Percentiles rank a stretch among this genome's conserved stretches.
Evolutionary conservation across 2,113 vertebrate species (phyloP).

Genomic region (Brachyhypopomus occidentalis): DNA sequence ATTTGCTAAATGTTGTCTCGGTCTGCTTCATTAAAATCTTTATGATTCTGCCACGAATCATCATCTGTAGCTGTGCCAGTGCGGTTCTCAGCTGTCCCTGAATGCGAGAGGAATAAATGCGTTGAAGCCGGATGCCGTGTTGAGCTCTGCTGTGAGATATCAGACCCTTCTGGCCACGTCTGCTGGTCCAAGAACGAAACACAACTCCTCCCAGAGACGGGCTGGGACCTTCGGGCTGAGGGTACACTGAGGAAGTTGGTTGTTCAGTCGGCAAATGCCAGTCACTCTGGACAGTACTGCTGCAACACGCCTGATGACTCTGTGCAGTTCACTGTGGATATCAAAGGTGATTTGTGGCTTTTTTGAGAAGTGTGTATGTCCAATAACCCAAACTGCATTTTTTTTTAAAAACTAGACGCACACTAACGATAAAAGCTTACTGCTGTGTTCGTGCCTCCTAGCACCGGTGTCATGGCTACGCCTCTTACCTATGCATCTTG

Average conservation of each 20-base stretch:
- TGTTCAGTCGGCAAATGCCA: conserved; percentile 69
- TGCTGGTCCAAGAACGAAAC: conserved; percentile 72
- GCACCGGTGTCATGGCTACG: conserved; percentile 41
- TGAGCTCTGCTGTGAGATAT: conserved; percentile 73
- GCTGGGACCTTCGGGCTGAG: conserved; percentile 66
- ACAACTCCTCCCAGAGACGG: conserved; percentile 61
- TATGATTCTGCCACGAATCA: conserved; percentile 68
- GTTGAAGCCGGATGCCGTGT: conserved; percentile 69
- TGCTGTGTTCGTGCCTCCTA: conserved; percentile 44
- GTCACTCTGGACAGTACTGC: conserved; percentile 72
- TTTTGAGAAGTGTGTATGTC: conserved; percentile 50
- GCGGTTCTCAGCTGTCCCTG: conserved; percentile 66
- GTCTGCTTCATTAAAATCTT: conserved; percentile 60
- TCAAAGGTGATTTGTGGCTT: conserved; percentile 73
- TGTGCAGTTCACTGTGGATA: conserved; percentile 72
- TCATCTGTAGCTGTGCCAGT: conserved; percentile 69
- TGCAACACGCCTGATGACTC: conserved; percentile 72
- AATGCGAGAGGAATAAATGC: conserved; percentile 70
- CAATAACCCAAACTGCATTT: conserved; percentile 57
- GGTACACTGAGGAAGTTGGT: conserved; percentile 63
- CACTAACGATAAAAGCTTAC: conserved; percentile 60
- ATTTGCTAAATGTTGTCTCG: conserved; percentile 48
- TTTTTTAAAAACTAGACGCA: conserved; percentile 54
- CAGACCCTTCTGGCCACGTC: conserved; percentile 68
- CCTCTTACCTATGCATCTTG: conserved; percentile 50